A percentile compares a stretch with the other conserved stretches of the same genome.
These are phyloP conservation scores for Silurus aristotelis DNA, from an alignment of 2,797 vertebrate genomes.

Conservation along the genomic window DNA sequence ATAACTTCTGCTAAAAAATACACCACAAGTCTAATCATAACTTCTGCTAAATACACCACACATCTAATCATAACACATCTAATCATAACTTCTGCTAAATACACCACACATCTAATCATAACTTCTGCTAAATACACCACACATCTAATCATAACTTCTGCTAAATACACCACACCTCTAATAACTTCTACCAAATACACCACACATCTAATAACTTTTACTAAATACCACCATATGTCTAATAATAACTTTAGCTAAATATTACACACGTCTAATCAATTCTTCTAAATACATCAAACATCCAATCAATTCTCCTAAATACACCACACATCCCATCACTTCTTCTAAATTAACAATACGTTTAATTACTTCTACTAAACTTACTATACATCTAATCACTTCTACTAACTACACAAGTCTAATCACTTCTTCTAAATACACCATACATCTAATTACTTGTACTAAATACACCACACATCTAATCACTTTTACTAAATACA, in stretches of 20 bases:
- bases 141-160: neutral
- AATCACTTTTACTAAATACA: neutral
- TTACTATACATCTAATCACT: too few species aligned
- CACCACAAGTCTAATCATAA: neutral
- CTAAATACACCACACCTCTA: neutral
- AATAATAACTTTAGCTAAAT: neutral
- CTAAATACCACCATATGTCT: neutral
- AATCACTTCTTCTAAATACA: too few species aligned
- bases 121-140: neutral
- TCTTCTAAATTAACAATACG: too few species aligned
- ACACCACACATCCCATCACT: neutral
- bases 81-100: neutral
- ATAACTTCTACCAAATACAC: neutral
- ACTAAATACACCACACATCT: neutral
- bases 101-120: neutral
- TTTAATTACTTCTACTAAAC: too few species aligned
- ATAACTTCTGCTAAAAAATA: neutral
- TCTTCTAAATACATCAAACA: neutral
- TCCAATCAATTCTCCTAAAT: neutral
- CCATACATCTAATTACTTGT: neutral
- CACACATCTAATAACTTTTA: neutral
- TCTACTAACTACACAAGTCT: too few species aligned
- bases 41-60: neutral
- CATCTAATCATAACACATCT: neutral
- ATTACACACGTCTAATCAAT: neutral